Base-by-base conservation (phyloP, 2,888 invertebrate genomes). In the Tanaodytes sp. region DNA sequence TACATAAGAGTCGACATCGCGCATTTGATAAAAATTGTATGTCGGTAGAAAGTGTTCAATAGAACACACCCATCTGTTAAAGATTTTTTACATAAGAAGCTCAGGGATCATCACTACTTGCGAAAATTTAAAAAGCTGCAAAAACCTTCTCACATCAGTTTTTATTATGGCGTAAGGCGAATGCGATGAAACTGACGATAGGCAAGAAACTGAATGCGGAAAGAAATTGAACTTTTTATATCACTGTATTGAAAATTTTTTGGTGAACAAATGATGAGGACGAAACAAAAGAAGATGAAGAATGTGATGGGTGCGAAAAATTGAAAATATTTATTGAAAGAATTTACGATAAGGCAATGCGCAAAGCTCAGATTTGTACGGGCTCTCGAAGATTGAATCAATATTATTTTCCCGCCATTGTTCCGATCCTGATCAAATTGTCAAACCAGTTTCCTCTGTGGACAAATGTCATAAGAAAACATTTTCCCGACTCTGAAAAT, bases 1-100 rank as follows among this genome's bases (percentile, higher is more conserved):
- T 30, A 69, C n/a, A 45, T 75, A n/a, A 62, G 76, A 39, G 52
- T 75, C 6, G 77, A 78, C 45, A 75, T 77, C 12, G 75, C 76
- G 1, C 77, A 78, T 59, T 36, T 77, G 6, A 75, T 77, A 0
- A 75, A 76, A 30, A 33, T 71, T 3, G 67, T 78, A 5, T 43
- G 61, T 5, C 30, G 66, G 4, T 73, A 73, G 72, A 43, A 31
- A n/a, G 72, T 72, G 48, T 73, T 75, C 23, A 40, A 12, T n/a
- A 49, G 45, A 8, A 42, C 59, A 18, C 6, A 16, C 31, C 30
- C 36, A 0, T 36, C 31, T 5, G 42, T 68, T 1, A 74, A 75
- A 51, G 73, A 75, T 27, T 75, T 75, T 31, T 76, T n/a, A n/a
- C n/a, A n/a, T n/a, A n/a, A n/a, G n/a, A n/a, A n/a, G n/a, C n/a